phyloP scores from a whole-genome alignment of 2,888 invertebrate genomes.

The Calliphora vomitoria region DNA sequence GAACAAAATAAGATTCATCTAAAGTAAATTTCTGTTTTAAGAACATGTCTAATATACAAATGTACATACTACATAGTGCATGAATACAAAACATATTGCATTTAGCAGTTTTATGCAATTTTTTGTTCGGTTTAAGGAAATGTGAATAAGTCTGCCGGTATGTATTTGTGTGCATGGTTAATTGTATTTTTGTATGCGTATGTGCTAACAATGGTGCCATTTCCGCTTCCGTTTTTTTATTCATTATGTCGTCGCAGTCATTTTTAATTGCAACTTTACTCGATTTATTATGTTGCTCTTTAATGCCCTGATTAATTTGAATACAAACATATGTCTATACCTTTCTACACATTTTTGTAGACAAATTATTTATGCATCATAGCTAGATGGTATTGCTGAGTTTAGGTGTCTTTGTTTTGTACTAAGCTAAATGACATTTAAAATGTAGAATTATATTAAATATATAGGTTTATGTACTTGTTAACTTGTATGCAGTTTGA shows the following conservation, averaged over 20 bases:
- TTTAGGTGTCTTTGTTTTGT: no score
- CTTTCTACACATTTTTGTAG: background rate
- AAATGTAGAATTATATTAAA: no score
- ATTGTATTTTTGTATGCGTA: constrained; percentile 8
- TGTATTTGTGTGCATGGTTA: background rate
- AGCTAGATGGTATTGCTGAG: no score
- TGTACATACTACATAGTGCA: no score
- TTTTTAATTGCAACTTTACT: constrained; percentile 39
- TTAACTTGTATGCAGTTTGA: no score
- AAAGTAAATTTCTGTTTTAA: no score
- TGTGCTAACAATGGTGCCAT: constrained; percentile 69
- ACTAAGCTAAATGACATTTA: no score
- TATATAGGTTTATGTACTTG: no score
- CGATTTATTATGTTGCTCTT: background rate
- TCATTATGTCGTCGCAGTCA: constrained; percentile 45
- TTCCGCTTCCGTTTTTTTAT: constrained; percentile 74
- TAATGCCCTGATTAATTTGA: constrained; percentile 23
- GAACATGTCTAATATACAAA: no score
- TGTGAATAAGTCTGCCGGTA: constrained; percentile 3
- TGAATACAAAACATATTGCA: constrained; percentile 13
- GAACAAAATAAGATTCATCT: no score
- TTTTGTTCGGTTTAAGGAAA: constrained; percentile 34
- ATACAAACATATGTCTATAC: background rate
- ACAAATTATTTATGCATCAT: no score
- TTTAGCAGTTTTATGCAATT: constrained; percentile 37